These are phyloP conservation scores for Bibio marci DNA, from an alignment of 2,888 invertebrate species.

Conservation along the genomic window DNA sequence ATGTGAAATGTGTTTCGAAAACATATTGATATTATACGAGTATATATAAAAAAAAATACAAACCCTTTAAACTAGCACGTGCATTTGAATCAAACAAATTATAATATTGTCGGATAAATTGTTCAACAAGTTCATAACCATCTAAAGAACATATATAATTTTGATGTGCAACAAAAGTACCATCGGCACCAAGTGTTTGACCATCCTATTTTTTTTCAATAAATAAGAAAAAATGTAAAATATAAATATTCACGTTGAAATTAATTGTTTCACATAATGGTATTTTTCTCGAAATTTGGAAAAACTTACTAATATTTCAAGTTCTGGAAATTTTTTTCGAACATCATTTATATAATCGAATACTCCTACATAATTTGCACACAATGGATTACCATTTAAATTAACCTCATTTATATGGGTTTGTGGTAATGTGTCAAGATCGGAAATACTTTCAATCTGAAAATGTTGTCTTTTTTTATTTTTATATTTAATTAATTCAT, in stretches of 20 bases:
- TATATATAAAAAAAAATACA: no score
- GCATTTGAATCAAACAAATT: slow-evolving; percentile 8
- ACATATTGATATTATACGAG: no score
- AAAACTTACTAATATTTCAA: slow-evolving; percentile 8
- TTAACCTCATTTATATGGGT: slow-evolving; percentile 6
- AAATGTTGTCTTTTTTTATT: not conserved
- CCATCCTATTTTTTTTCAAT: no score
- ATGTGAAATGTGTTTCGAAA: not conserved
- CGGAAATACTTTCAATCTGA: slow-evolving; percentile 5
- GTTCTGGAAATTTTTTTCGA: slow-evolving; percentile 8
- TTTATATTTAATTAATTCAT: no score
- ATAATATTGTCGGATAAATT: slow-evolving; percentile 9
- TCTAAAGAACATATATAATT: slow-evolving; percentile 10
- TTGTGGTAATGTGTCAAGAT: slow-evolving; percentile 7
- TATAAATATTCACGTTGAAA: not conserved
- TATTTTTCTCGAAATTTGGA: no score
- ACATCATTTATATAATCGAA: slow-evolving; percentile 8
- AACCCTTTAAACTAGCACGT: slow-evolving; percentile 7
- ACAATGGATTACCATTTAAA: slow-evolving; percentile 11
- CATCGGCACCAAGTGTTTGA: no score
- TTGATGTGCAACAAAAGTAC: slow-evolving; percentile 2
- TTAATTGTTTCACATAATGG: not conserved
- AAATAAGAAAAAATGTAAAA: not conserved
- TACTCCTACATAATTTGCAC: slow-evolving; percentile 5
- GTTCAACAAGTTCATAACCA: slow-evolving; percentile 10